A percentile compares a stretch with the other conserved stretches of the same genome.
Evolutionary conservation across 2,797 vertebrate species (phyloP).

Genomic region (Trachurus trachurus): DNA sequence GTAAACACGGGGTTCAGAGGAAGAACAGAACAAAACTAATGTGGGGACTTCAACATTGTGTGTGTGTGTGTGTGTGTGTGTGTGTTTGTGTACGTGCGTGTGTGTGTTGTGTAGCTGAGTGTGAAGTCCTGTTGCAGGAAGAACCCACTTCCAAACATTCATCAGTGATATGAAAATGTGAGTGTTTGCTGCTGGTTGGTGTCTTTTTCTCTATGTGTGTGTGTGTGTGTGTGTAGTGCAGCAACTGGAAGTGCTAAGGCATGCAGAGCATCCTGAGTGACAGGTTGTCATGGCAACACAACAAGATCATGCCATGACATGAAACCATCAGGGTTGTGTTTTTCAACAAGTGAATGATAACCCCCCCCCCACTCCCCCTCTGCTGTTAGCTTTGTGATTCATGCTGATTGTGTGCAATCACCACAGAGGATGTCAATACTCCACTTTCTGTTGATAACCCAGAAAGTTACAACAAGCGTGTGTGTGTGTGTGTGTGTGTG

Average conservation of each 20-base stretch:
- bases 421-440: constrained; percentile 56
- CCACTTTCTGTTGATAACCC: constrained; percentile 41
- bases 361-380: not conserved
- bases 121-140: constrained; percentile 72
- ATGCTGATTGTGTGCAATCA: constrained; percentile 61
- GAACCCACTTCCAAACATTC: constrained; percentile 68
- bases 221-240: constrained; percentile 12
- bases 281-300: constrained; percentile 70
- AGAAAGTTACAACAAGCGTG: constrained; percentile 12
- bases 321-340: constrained; percentile 63
- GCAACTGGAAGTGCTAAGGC: constrained; percentile 38
- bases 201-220: too few species aligned
- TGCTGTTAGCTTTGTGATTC: constrained; percentile 52
- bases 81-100: constrained; percentile 50
- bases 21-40: constrained; percentile 37
- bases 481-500: constrained; percentile 18
- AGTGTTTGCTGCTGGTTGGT: constrained; percentile 17
- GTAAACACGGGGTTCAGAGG: not conserved
- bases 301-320: constrained; percentile 52
- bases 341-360: constrained; percentile 64
- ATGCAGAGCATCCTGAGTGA: constrained; percentile 65
- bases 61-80: constrained; percentile 50
- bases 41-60: constrained; percentile 26
- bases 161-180: constrained; percentile 57
- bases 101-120: constrained; percentile 42